Evolutionary conservation across 2,888 invertebrate genomes (phyloP), one percentile per base, ranked within the genome.

Genomic region (Diplazon laetatorius): DNA sequence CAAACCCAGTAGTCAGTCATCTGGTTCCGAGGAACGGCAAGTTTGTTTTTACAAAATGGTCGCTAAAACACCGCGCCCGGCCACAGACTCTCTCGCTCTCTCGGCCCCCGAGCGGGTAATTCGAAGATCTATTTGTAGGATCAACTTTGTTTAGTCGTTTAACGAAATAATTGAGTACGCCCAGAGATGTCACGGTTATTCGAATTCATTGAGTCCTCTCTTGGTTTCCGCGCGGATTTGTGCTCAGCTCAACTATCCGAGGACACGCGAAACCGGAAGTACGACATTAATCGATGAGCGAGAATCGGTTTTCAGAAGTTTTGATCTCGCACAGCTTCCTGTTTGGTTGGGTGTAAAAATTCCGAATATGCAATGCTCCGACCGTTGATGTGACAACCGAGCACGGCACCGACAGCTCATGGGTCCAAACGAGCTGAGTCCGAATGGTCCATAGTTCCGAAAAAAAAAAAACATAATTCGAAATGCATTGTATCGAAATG

Each of bases 21-120:
- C 89, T 89, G 90, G 88, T 89, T 88, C 88, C 83, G 78, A 70
- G 73, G 72, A 68, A 46, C 65, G 71, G 85, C 85, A n/a, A n/a
- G 90, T 90, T 90, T 91, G 89, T 90, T 90, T 89, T 89, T 90
- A 88, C 88, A 90, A 89, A 87, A 89, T 88, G 88, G 85, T 88
- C 83, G 88, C 89, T 89, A 89, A 89, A 89, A 89, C 86, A 86
- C 82, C 80, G 82, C 80, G 80, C 72, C 69, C 74, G 80, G 81
- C 85, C 83, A 84, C 86, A 83, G 84, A 76, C 84, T 84, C 83
- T 82, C 77, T 78, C 79, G n/a, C n/a, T n/a, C n/a, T n/a, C n/a
- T n/a, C n/a, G n/a, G n/a, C n/a, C n/a, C n/a, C n/a, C n/a, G n/a
- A n/a, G n/a, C n/a, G n/a, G 84, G 87, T 87, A 87, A 89, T 87